These are phyloP conservation scores for Dicroscelio sp. DNA, from an alignment of 2,888 invertebrate genomes.

Conservation along the genomic window DNA sequence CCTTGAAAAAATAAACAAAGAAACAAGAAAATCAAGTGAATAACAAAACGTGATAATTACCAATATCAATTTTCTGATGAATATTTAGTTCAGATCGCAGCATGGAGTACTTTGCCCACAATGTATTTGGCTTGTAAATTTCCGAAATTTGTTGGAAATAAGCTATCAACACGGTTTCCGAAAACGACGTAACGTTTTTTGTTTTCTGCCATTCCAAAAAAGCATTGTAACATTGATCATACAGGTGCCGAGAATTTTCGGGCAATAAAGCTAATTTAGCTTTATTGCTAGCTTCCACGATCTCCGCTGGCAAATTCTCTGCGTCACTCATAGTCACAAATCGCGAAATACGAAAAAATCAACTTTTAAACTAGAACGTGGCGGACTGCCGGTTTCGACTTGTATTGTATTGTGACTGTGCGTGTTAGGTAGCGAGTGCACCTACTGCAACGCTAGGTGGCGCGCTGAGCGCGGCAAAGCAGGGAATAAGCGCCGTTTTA, in stretches of 20 bases:
- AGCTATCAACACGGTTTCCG: slow-evolving; percentile 3
- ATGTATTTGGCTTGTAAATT: slow-evolving; percentile 19
- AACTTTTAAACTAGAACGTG: no score
- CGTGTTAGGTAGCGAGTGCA: no score
- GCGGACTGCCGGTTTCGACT: no score
- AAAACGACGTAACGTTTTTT: slow-evolving; percentile 11
- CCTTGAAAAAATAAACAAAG: not conserved
- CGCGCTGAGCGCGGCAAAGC: no score
- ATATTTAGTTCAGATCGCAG: not conserved
- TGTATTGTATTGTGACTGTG: no score
- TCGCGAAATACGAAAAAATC: no score
- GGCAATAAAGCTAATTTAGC: not conserved
- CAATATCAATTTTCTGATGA: slow-evolving; percentile 11
- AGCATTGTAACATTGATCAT: not conserved
- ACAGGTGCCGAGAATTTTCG: not conserved
- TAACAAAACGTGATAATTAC: not conserved
- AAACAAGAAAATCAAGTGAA: not conserved
- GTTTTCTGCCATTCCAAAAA: slow-evolving; percentile 17
- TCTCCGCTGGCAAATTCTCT: no score
- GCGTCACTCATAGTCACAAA: no score
- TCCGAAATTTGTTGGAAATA: not conserved
- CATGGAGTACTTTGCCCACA: slow-evolving; percentile 19
- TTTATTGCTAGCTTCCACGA: no score
- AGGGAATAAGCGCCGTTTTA: no score
- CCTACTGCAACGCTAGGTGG: no score